Evolutionary conservation across 2,113 vertebrate genomes (phyloP).

Genomic region (Panthera uncia): DNA sequence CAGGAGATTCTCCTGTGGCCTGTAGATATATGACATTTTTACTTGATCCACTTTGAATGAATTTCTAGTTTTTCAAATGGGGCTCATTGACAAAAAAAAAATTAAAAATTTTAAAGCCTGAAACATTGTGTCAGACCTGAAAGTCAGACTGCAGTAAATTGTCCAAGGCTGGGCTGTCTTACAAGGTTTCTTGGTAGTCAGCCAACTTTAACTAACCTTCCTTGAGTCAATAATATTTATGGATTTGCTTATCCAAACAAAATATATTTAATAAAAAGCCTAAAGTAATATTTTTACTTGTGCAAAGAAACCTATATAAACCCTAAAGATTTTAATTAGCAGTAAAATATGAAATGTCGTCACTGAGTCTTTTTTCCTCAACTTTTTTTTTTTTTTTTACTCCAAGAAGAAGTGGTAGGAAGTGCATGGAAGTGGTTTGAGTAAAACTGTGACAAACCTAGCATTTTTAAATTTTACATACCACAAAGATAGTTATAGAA

Average conservation of each 20-base stretch:
- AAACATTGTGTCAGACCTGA: background rate
- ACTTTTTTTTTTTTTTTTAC: background rate
- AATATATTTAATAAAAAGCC: background rate
- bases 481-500: background rate
- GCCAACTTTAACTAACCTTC: background rate
- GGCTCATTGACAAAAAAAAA: slow-evolving; percentile 5
- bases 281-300: background rate
- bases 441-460: background rate
- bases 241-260: background rate
- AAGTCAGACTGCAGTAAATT: background rate
- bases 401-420: background rate
- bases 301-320: background rate
- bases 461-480: background rate
- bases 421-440: background rate
- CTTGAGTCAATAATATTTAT: background rate
- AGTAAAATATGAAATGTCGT: background rate
- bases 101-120: background rate
- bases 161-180: background rate
- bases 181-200: background rate
- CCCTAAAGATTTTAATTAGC: background rate
- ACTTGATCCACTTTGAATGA: slow-evolving; percentile 9
- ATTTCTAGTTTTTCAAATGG: background rate
- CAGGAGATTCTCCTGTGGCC: background rate
- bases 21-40: background rate
- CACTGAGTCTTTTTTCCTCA: background rate